Conservation (phyloP, 2,113 vertebrate species). For the Cyanoderma ruficeps region DNA sequence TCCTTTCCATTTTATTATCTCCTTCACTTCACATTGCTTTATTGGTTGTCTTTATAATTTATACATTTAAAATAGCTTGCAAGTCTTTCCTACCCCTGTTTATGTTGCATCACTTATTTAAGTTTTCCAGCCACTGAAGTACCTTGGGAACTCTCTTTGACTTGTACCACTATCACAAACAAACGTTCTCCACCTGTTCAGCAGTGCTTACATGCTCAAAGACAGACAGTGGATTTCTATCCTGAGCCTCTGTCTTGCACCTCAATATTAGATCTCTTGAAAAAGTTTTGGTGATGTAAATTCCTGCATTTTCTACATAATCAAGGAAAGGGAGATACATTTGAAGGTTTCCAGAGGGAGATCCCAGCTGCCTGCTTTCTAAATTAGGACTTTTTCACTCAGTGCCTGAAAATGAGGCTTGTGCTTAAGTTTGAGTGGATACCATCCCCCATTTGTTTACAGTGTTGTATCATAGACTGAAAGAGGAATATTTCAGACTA, state of each 20-base stretch:
- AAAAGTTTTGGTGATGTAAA: not conserved
- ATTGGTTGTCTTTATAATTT: not conserved
- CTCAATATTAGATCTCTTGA: not conserved
- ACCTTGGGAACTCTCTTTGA: not conserved
- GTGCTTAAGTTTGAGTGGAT: slow-evolving; percentile 52
- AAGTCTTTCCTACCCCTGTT: not conserved
- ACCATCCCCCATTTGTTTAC: slow-evolving; percentile 53
- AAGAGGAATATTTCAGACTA: slow-evolving; percentile 64
- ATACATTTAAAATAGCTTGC: not conserved
- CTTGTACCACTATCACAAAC: not conserved
- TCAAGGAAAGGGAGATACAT: not conserved
- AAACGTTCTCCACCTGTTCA: not conserved
- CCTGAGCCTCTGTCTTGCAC: not conserved
- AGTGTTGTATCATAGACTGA: slow-evolving; percentile 50
- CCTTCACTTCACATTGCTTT: not conserved
- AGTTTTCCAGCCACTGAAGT: slow-evolving; percentile 3
- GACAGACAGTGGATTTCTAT: not conserved
- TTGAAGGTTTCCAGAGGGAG: slow-evolving; percentile 31
- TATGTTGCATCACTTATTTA: not conserved
- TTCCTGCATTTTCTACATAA: not conserved
- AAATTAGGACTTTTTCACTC: not conserved
- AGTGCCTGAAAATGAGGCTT: slow-evolving; percentile 44
- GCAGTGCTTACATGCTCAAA: not conserved
- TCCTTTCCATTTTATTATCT: slow-evolving; percentile 1
- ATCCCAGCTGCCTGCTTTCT: slow-evolving; percentile 4